Percentiles rank a stretch among this genome's conserved stretches.
phyloP scores from a whole-genome alignment of 2,113 vertebrate genomes.

The Gallinago undulata region DNA sequence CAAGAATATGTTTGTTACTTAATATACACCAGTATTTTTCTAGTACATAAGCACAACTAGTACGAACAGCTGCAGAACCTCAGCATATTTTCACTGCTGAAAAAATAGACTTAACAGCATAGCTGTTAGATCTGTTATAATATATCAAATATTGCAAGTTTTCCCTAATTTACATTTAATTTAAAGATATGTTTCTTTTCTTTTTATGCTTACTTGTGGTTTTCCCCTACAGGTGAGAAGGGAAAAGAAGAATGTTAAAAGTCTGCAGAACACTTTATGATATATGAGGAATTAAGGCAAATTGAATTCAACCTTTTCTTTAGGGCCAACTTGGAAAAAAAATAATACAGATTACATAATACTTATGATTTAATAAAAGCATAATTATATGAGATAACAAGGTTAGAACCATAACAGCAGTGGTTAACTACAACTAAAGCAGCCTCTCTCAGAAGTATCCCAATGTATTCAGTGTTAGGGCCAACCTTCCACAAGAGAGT shows the following conservation, averaged over 20 bases:
- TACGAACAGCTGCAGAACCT: background rate
- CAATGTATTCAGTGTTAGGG: background rate
- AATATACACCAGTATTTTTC: background rate
- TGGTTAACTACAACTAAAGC: background rate
- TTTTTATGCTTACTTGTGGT: background rate
- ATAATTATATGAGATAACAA: background rate
- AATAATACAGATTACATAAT: background rate
- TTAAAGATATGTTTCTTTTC: background rate
- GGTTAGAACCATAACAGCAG: background rate
- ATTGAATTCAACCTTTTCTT: background rate
- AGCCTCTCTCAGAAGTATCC: background rate
- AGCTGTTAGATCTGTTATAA: background rate
- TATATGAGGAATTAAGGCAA: background rate
- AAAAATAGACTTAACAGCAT: background rate
- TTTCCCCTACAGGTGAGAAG: background rate
- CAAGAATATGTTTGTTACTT: background rate
- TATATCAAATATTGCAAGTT: background rate
- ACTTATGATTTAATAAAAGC: background rate
- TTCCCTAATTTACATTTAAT: background rate
- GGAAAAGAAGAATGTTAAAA: background rate
- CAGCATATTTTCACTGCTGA: background rate
- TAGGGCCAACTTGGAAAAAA: background rate
- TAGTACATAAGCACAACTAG: background rate
- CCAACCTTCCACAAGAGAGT: background rate
- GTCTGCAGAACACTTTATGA: background rate